Evolutionary conservation across 2,797 vertebrate species (phyloP).

Genomic region (Trematomus bernacchii): DNA sequence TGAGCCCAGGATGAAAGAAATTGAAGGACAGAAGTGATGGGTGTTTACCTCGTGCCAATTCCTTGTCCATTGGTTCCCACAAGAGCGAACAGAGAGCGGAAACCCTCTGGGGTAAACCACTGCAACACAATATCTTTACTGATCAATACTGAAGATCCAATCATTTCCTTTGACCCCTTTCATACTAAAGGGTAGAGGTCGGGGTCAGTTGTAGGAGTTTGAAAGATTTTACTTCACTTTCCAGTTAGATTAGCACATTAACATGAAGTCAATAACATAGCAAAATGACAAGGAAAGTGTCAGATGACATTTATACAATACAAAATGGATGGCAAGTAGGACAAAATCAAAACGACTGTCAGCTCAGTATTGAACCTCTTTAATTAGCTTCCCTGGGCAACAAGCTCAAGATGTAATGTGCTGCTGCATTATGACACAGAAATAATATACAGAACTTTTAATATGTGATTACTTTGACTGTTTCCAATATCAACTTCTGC

Average conservation of each 20-base stretch:
- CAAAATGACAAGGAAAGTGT: background rate
- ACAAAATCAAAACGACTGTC: constrained; percentile 4
- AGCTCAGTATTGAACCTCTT: background rate
- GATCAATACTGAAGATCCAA: background rate
- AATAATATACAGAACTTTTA: background rate
- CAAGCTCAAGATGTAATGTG: background rate
- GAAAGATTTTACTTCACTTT: background rate
- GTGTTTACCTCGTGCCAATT: constrained; percentile 95
- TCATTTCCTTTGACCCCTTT: background rate
- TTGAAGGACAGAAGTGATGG: background rate
- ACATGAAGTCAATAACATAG: background rate
- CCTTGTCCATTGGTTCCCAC: constrained; percentile 98
- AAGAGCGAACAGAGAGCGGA: constrained; percentile 94
- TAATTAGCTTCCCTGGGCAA: constrained; percentile 3
- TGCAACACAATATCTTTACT: constrained; percentile 68
- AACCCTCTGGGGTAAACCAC: constrained; percentile 98
- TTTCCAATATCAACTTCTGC: background rate
- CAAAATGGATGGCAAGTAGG: background rate
- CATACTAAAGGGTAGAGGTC: background rate
- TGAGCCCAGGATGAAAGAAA: background rate
- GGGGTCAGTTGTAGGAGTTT: background rate
- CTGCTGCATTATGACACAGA: background rate
- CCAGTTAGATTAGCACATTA: background rate
- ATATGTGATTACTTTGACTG: background rate
- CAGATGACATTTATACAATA: constrained; percentile 1